phyloP scores from a whole-genome alignment of 2,113 vertebrate genomes.

The Coptodon bakossiorum region DNA sequence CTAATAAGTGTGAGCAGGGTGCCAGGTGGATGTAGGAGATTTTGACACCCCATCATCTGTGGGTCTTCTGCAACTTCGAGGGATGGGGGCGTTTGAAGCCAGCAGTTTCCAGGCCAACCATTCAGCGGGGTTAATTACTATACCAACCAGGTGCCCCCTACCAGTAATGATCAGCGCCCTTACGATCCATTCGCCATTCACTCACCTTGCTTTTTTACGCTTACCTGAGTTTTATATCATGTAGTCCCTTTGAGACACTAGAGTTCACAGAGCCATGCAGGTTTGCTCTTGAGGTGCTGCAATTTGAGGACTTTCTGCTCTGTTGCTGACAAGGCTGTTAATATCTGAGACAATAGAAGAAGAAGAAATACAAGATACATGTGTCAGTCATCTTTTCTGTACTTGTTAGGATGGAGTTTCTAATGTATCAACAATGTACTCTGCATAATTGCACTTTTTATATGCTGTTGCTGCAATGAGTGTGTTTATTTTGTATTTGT shows the following conservation, averaged over 20 bases:
- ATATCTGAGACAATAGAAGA: constrained; percentile 38
- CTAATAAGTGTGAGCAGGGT: constrained; percentile 48
- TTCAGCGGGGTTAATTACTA: constrained; percentile 61
- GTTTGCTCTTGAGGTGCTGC: constrained; percentile 6
- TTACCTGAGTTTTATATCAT: constrained; percentile 43
- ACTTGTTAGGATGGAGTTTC: not conserved
- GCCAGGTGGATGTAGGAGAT: not conserved
- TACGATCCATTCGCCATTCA: constrained; percentile 14
- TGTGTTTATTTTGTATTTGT: not conserved
- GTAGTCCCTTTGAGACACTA: constrained; percentile 3
- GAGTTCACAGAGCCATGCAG: not conserved
- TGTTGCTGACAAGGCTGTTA: constrained; percentile 56
- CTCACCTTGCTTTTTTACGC: constrained; percentile 42
- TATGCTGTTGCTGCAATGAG: not conserved
- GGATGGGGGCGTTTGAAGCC: constrained; percentile 30
- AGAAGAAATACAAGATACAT: not conserved
- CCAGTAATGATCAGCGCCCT: constrained; percentile 39
- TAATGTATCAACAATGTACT: not conserved
- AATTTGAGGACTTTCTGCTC: constrained; percentile 56
- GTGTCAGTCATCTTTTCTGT: constrained; percentile 34
- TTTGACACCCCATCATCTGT: constrained; percentile 50
- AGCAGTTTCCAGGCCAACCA: constrained; percentile 46
- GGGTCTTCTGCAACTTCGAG: constrained; percentile 30
- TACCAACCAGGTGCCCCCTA: constrained; percentile 31
- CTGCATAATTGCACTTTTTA: not conserved